phyloP scores from a whole-genome alignment of 2,888 invertebrate species.

The Alviniconcha strummeri region DNA sequence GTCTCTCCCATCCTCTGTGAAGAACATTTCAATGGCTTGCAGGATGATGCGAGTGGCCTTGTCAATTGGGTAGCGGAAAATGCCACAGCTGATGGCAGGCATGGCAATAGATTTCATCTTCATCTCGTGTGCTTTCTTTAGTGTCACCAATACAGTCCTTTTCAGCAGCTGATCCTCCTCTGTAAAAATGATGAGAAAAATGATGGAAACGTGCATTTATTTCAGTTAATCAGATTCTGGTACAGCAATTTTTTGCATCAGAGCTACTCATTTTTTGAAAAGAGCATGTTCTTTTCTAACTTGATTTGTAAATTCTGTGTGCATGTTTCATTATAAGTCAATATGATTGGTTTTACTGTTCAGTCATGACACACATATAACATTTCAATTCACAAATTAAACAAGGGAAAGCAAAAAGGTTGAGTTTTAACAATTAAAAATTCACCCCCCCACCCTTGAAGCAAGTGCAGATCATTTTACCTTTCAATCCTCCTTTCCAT shows the following conservation, averaged over 20 bases:
- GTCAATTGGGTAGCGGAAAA: conserved; percentile 27
- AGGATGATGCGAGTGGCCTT: conserved; percentile 17
- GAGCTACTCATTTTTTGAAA: too few relatives aligned
- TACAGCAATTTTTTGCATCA: too few relatives aligned
- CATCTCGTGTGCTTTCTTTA: conserved; percentile 18
- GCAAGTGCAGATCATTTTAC: not conserved
- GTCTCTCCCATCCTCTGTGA: not conserved
- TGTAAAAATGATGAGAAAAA: not conserved
- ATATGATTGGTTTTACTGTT: too few relatives aligned
- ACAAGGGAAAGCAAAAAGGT: too few relatives aligned
- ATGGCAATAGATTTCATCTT: conserved; percentile 20
- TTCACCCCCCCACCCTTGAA: too few relatives aligned
- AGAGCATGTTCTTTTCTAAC: too few relatives aligned
- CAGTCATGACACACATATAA: too few relatives aligned
- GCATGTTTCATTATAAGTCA: too few relatives aligned
- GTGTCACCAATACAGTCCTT: not conserved
- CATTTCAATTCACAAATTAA: too few relatives aligned
- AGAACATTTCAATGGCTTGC: not conserved
- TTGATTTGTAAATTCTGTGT: too few relatives aligned
- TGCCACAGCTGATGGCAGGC: conserved; percentile 32
- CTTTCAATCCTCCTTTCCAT: conserved; percentile 10
- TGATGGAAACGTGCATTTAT: not conserved
- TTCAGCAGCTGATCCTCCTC: not conserved
- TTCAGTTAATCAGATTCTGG: too few relatives aligned
- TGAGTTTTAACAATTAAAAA: too few relatives aligned